Base-by-base conservation (phyloP, 2,113 vertebrate species). In the Menidia beryllina region DNA sequence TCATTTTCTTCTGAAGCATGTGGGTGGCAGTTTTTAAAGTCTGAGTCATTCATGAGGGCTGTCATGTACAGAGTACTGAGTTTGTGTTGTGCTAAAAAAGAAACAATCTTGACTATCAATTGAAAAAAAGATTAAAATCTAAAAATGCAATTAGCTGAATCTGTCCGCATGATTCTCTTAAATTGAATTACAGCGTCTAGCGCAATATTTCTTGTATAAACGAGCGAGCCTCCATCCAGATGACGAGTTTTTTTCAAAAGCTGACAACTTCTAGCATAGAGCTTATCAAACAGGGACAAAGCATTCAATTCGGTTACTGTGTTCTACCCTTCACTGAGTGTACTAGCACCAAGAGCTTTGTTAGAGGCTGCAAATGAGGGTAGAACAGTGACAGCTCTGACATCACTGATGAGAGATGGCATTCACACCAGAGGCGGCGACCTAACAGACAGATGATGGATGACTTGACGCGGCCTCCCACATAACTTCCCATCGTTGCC, bases 401-500 rank as follows among this genome's bases (percentile, higher is more conserved):
- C 88, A 75, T 86, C 86, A 85, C 62, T 10, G 0, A 21, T 2
- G 56, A 11, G 62, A 84, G 72, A 78, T 15, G 27, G 64, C 73
- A 49, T 69, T 67, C 6, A 67, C 66, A 70, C 71, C 77, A 47
- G 64, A 43, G 8, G 51, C 62, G 47, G 61, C 21, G 30, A 41
- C 69, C 65, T 26, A 58, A 67, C n/a, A 65, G 82, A 69, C 64
- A 69, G 70, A 82, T 79, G 84, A 75, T 17, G 65, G 76, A 75
- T 85, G 84, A 90, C 67, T 86, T 82, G 90, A n/a, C 72, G 45
- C 49, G 17, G 11, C 72, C 67, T 39, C 83, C 83, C 74, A 78
- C 82, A 43, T 26, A 2, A 36, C 71, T 72, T 70, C 77, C 71
- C 65, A 45, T 62, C 48, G 2, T 73, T 61, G 66, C 65, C 57